Evolutionary conservation across 2,888 invertebrate genomes (phyloP).

Genomic region (Germaria angustata): DNA sequence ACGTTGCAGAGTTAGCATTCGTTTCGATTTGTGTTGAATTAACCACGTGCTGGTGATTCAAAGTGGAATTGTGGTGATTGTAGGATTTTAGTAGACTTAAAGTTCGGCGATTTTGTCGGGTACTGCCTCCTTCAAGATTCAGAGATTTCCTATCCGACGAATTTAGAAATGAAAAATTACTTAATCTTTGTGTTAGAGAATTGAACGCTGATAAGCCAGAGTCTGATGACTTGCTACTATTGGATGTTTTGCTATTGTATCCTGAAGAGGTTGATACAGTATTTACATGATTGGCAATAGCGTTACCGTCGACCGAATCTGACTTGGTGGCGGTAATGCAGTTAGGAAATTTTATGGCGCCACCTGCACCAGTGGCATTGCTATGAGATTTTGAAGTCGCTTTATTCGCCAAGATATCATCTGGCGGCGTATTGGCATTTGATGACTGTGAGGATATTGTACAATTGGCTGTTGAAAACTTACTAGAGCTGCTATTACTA

Average conservation of each 20-base stretch:
- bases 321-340: conserved; percentile 78
- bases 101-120: conserved; percentile 78
- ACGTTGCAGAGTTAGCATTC: conserved; percentile 68
- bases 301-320: conserved; percentile 74
- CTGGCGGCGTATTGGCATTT: conserved; percentile 75
- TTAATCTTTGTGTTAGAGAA: conserved; percentile 86
- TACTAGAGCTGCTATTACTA: conserved; percentile 78
- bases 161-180: conserved; percentile 86
- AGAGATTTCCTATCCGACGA: conserved; percentile 78
- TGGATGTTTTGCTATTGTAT: conserved; percentile 76
- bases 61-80: conserved; percentile 78
- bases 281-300: conserved; percentile 68
- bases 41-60: conserved; percentile 61
- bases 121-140: conserved; percentile 70
- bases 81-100: conserved; percentile 79
- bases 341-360: conserved; percentile 77
- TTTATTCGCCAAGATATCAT: conserved; percentile 71
- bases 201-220: conserved; percentile 81
- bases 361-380: conserved; percentile 70
- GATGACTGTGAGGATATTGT: conserved; percentile 80
- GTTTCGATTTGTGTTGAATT: conserved; percentile 62
- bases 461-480: conserved; percentile 80
- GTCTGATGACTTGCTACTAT: conserved; percentile 76
- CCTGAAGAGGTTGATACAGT: conserved; percentile 73
- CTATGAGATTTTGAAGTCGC: conserved; percentile 71